These are phyloP conservation scores for Anguilla obscura DNA, from an alignment of 2,797 vertebrate genomes.

Conservation along the genomic window DNA sequence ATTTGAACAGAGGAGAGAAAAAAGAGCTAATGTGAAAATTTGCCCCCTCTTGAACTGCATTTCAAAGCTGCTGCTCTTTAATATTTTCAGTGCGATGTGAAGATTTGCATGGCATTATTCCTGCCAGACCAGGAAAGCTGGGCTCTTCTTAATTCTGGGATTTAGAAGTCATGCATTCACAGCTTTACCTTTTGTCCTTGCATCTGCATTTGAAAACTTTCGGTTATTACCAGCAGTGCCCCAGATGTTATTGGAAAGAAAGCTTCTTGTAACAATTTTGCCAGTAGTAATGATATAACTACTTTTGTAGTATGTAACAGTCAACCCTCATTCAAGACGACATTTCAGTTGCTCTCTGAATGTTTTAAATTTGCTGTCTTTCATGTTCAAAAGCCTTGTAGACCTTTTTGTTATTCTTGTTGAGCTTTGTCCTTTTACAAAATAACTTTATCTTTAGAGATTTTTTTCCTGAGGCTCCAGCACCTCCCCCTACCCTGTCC, in stretches of 20 bases:
- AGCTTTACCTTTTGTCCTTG: not conserved
- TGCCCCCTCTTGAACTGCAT: constrained; percentile 42
- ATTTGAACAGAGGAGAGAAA: constrained; percentile 59
- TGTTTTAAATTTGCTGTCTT: not conserved
- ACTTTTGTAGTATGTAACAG: not conserved
- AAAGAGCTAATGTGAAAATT: constrained; percentile 28
- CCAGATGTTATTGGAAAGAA: not conserved
- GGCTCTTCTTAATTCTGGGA: not conserved
- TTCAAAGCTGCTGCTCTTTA: constrained; percentile 19
- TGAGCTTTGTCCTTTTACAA: not conserved
- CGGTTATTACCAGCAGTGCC: not conserved
- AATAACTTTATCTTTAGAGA: not conserved
- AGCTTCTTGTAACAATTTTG: not conserved
- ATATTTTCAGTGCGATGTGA: constrained; percentile 11
- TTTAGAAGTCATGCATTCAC: not conserved
- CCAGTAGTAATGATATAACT: not conserved
- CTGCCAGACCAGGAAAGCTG: constrained; percentile 42
- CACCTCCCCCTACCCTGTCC: no score
- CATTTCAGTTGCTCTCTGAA: not conserved
- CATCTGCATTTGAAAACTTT: not conserved
- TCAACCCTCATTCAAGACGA: not conserved
- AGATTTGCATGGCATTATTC: constrained; percentile 67
- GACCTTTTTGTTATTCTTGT: not conserved
- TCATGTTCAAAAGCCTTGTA: not conserved
- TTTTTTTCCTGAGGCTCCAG: not conserved